These are phyloP conservation scores for Rattus rattus DNA, from an alignment of 2,113 vertebrate genomes.

Conservation along the genomic window DNA sequence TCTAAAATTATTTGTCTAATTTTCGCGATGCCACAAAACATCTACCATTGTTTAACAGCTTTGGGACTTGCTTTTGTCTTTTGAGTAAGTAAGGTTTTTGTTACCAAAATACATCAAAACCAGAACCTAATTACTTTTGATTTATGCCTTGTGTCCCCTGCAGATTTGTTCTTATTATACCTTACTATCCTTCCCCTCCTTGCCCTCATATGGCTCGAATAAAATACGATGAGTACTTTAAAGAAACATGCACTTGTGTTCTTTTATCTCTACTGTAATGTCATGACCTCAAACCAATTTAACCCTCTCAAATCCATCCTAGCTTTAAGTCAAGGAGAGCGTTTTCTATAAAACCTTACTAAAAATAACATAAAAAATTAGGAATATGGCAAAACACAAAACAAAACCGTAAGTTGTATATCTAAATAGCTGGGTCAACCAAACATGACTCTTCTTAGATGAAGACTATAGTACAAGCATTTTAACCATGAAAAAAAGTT, in stretches of 20 bases:
- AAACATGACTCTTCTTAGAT: background rate
- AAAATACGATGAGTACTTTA: constrained; percentile 11
- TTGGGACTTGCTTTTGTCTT: constrained; percentile 2
- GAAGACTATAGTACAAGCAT: background rate
- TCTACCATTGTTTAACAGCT: constrained; percentile 17
- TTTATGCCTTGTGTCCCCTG: background rate
- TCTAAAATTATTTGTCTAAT: constrained; percentile 40
- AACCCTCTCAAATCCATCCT: background rate
- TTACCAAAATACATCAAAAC: constrained; percentile 50
- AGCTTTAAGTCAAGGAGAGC: background rate
- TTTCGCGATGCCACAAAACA: background rate
- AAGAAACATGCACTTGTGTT: background rate
- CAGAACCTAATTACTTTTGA: background rate
- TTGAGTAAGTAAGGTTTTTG: background rate
- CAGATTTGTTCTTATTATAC: background rate
- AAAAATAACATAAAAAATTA: background rate
- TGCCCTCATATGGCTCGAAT: background rate
- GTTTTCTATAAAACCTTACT: constrained; percentile 26
- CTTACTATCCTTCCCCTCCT: background rate
- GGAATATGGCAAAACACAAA: background rate
- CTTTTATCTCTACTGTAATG: background rate
- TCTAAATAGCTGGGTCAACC: background rate
- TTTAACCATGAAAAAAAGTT: background rate
- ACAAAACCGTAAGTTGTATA: background rate
- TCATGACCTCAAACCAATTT: background rate